Conservation (phyloP, 1,140 invertebrate genomes). For the Ceratosolen fusciceps region DNA sequence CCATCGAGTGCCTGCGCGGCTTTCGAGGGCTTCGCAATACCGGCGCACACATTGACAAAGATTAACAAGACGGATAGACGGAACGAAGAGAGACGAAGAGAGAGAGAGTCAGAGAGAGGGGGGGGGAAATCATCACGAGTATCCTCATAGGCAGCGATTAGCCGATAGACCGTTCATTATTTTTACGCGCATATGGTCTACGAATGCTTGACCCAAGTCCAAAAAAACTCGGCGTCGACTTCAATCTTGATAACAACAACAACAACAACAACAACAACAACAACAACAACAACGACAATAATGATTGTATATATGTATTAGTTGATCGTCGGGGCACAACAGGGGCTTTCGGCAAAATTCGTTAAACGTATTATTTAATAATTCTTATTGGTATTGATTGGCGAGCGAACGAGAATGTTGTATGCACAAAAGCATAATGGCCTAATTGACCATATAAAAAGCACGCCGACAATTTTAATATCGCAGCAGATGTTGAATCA, state of each 20-base stretch:
- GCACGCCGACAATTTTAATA: slow-evolving; percentile 7
- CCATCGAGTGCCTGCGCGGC: slow-evolving; percentile 58
- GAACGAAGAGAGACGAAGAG: too few species aligned
- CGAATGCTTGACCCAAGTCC: background rate
- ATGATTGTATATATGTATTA: too few species aligned
- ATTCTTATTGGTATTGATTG: slow-evolving; percentile 1
- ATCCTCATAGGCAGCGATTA: slow-evolving; percentile 60
- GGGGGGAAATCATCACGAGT: slow-evolving; percentile 66
- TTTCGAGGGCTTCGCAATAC: slow-evolving; percentile 4
- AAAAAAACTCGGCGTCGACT: background rate
- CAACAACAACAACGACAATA: too few species aligned
- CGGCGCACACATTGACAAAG: background rate
- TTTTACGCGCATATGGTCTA: too few species aligned
- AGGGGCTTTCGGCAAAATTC: background rate
- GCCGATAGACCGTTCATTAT: slow-evolving; percentile 53
- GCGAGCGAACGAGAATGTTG: background rate
- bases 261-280: too few species aligned
- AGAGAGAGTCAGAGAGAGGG: background rate
- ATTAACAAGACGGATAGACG: too few species aligned
- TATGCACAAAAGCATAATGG: background rate
- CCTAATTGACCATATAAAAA: slow-evolving; percentile 9
- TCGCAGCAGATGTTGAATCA: background rate
- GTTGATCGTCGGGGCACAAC: background rate
- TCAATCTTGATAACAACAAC: background rate
- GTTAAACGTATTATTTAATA: background rate